phyloP scores from a whole-genome alignment of 2,888 invertebrate genomes.

The Clusia tigrina region DNA sequence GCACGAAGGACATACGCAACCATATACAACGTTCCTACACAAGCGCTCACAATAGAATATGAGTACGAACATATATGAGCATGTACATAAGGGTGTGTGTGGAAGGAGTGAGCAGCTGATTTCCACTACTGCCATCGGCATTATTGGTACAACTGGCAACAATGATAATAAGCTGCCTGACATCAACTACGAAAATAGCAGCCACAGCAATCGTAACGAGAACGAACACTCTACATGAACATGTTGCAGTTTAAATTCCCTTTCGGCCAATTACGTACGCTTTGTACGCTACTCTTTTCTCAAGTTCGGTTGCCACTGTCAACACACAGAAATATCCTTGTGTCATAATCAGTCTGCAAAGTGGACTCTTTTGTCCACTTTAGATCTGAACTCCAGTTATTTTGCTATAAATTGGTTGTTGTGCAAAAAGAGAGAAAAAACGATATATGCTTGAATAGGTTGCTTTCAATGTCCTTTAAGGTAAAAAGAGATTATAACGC shows the following conservation, averaged over 20 bases:
- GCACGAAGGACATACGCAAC: neutral
- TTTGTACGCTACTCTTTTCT: neutral
- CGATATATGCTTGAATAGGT: too few species aligned
- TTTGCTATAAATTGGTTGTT: too few species aligned
- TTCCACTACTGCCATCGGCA: constrained; percentile 1
- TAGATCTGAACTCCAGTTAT: too few species aligned
- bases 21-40: neutral
- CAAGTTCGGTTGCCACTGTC: neutral
- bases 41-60: too few species aligned
- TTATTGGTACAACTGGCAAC: neutral
- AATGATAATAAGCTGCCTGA: neutral
- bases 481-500: too few species aligned
- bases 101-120: too few species aligned
- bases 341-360: neutral
- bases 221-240: neutral
- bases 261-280: neutral
- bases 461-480: too few species aligned
- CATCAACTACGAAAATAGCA: neutral
- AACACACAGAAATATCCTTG: neutral
- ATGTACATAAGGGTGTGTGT: too few species aligned
- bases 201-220: neutral
- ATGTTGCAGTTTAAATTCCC: too few species aligned
- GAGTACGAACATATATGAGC: too few species aligned
- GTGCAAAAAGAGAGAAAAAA: too few species aligned
- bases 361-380: neutral